These are phyloP conservation scores for Cephalopholis sonnerati DNA, from an alignment of 2,113 vertebrate species.

Conservation along the genomic window DNA sequence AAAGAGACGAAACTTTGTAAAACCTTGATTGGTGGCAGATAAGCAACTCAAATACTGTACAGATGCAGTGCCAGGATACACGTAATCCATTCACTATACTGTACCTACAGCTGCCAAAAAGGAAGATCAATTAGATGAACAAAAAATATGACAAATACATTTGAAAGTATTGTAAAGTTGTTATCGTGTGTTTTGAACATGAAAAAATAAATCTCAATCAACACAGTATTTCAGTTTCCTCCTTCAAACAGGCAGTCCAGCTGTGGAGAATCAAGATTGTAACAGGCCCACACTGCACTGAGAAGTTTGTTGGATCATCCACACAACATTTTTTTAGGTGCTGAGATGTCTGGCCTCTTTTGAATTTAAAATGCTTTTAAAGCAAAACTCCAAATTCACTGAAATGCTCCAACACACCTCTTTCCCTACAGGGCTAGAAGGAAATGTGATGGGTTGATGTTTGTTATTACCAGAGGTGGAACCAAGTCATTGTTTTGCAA, in stretches of 20 bases:
- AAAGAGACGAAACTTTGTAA: neutral
- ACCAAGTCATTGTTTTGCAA: too few relatives aligned
- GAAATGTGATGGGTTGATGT: too few relatives aligned
- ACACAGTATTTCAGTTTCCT: too few relatives aligned
- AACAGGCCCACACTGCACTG: neutral
- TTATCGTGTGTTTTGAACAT: neutral
- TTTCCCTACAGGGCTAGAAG: too few relatives aligned
- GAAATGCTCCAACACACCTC: neutral
- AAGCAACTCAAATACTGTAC: neutral
- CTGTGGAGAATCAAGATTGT: neutral
- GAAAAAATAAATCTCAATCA: too few relatives aligned
- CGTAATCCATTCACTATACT: neutral
- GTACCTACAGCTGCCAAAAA: neutral
- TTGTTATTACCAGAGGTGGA: too few relatives aligned
- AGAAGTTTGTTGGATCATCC: neutral
- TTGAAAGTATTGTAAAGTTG: neutral
- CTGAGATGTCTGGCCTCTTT: neutral
- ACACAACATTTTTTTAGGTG: neutral
- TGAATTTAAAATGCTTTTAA: neutral
- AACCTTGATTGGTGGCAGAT: neutral
- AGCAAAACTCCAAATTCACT: neutral
- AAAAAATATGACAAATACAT: neutral
- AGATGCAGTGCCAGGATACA: neutral
- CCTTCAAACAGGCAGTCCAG: neutral
- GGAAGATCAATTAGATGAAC: neutral